A percentile compares a stretch with the other conserved stretches of the same genome.
phyloP scores from a whole-genome alignment of 2,797 vertebrate species.

The Acanthopagrus latus region DNA sequence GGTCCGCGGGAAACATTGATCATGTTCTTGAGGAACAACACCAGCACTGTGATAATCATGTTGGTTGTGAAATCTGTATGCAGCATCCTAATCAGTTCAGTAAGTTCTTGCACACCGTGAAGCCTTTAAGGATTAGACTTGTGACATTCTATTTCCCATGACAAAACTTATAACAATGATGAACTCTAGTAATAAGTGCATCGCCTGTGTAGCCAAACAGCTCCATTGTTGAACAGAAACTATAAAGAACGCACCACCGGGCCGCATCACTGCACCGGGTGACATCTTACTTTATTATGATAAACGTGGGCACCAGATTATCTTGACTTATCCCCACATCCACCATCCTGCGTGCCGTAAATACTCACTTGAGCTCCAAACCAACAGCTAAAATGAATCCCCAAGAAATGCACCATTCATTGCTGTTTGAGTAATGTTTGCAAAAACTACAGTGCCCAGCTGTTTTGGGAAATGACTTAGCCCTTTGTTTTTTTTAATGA shows the following conservation, averaged over 20 bases:
- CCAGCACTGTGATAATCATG: no score
- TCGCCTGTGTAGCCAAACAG: neutral
- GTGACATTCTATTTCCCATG: neutral
- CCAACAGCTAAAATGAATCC: conserved; percentile 2
- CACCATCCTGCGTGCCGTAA: neutral
- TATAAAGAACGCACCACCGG: neutral
- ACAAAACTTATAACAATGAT: conserved; percentile 1
- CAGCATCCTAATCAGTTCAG: conserved; percentile 2
- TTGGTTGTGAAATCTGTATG: no score
- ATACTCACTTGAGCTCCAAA: neutral
- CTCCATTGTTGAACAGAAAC: neutral
- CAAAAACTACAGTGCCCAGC: neutral
- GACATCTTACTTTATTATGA: neutral
- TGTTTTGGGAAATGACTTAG: neutral
- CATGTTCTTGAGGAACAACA: no score
- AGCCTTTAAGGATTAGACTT: neutral
- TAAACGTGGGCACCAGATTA: neutral
- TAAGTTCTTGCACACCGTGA: neutral
- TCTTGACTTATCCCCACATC: conserved; percentile 1
- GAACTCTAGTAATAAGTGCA: neutral
- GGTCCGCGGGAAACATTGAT: no score
- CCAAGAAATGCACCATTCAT: neutral
- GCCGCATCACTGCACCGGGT: neutral
- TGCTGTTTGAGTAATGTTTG: neutral
- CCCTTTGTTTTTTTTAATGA: neutral